Conservation (phyloP, 35 echinoderm and acorn worm genomes). For the Ptychodera flava region DNA sequence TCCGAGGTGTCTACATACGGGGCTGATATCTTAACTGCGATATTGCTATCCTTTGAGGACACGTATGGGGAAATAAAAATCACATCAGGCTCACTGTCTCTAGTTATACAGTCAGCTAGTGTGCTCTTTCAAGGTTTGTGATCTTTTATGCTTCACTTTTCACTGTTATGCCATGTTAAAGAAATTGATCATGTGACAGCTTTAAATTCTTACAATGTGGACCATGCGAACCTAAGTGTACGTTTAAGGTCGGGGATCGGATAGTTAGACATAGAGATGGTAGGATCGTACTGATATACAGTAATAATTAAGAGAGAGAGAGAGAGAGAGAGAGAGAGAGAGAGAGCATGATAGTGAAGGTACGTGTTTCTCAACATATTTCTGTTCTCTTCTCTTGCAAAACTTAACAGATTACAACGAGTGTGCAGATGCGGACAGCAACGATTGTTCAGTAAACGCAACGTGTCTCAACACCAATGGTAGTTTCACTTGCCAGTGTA, state of each 20-base stretch:
- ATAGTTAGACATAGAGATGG: background rate
- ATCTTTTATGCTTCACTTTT: background rate
- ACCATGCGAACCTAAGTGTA: too few relatives aligned
- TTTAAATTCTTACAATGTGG: too few relatives aligned
- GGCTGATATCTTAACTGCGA: background rate
- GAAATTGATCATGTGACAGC: too few relatives aligned
- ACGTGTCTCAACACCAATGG: slow-evolving; percentile 56
- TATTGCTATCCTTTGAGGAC: background rate
- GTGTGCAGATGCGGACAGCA: slow-evolving; percentile 8
- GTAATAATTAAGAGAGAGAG: background rate
- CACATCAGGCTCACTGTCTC: background rate
- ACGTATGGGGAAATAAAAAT: background rate
- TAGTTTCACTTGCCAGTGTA: slow-evolving; percentile 50
- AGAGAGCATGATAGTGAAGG: background rate
- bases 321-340: background rate
- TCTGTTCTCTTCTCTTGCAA: too few relatives aligned
- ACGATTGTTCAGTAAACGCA: slow-evolving; percentile 41
- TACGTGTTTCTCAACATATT: background rate
- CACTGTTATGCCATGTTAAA: background rate
- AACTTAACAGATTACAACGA: slow-evolving; percentile 43
- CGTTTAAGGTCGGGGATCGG: too few relatives aligned
- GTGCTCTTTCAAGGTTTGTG: background rate
- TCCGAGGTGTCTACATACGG: background rate
- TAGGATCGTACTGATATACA: background rate
- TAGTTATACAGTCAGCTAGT: background rate